These are phyloP conservation scores for Coenonympha glycerion DNA, from an alignment of 2,888 invertebrate species.

Conservation along the genomic window DNA sequence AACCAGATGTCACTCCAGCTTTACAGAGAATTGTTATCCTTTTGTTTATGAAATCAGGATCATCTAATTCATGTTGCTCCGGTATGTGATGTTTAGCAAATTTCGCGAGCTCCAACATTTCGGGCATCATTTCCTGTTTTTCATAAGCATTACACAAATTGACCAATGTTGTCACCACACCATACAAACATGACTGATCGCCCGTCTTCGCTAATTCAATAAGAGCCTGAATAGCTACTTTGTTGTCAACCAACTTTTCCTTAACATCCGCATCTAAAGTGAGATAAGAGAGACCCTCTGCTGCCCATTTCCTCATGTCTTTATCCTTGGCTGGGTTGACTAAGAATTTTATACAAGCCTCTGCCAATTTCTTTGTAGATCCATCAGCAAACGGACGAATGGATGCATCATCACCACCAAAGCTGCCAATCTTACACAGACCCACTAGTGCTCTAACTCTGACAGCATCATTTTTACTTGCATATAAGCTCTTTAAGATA, in stretches of 20 bases:
- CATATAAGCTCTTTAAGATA: constrained; percentile 94
- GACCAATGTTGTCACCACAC: constrained; percentile 94
- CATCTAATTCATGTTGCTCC: constrained; percentile 94
- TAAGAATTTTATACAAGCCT: constrained; percentile 93
- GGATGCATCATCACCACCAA: constrained; percentile 97
- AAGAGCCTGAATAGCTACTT: constrained; percentile 85
- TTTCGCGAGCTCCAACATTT: constrained; percentile 97
- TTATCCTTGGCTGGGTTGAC: constrained; percentile 90
- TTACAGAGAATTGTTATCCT: constrained; percentile 85
- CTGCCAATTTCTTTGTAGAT: constrained; percentile 91
- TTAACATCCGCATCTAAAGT: constrained; percentile 99
- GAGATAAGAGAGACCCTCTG: constrained; percentile 96
- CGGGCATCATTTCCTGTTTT: constrained; percentile 95
- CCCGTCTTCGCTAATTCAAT: constrained; percentile 92
- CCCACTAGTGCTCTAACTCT: constrained; percentile 93
- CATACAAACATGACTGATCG: constrained; percentile 91
- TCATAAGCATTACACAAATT: constrained; percentile 99
- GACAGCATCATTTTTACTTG: constrained; percentile 91
- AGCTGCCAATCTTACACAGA: constrained; percentile 95
- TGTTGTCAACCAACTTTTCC: constrained; percentile 94
- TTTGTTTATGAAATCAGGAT: constrained; percentile 89
- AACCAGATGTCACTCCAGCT: constrained; percentile 90
- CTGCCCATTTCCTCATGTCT: constrained; percentile 96
- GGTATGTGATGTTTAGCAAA: constrained; percentile 99
- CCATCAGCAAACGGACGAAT: constrained; percentile 96